Evolutionary conservation across 2,888 invertebrate genomes (phyloP).

Genomic region (Cordilura impudica): DNA sequence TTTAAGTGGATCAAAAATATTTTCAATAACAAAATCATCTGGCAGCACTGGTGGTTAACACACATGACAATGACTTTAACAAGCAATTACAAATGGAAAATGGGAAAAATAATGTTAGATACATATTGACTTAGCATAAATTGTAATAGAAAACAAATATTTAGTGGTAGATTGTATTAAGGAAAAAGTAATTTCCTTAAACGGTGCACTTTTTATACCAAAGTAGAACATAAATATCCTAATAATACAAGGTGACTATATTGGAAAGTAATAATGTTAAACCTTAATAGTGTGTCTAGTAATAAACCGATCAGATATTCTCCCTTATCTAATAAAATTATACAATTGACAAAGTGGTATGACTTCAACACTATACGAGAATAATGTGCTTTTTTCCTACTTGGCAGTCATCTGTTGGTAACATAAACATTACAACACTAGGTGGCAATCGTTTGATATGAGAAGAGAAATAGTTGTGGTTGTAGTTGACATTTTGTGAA

Average conservation of each 20-base stretch:
- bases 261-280: no score
- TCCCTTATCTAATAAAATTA: background rate
- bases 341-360: background rate
- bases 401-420: constrained; percentile 54
- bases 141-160: constrained; percentile 11
- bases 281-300: no score
- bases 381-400: constrained; percentile 3
- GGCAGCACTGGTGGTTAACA: background rate
- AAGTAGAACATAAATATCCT: no score
- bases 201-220: no score
- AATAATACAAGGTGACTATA: no score
- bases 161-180: background rate
- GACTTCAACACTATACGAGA: constrained; percentile 31
- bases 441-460: constrained; percentile 28
- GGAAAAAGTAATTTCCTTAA: background rate
- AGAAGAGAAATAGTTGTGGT: constrained; percentile 44
- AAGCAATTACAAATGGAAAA: constrained; percentile 58
- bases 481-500: constrained; percentile 59
- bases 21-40: background rate
- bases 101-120: constrained; percentile 34
- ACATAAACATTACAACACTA: constrained; percentile 53
- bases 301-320: background rate
- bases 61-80: constrained; percentile 45
- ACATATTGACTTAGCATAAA: constrained; percentile 52
- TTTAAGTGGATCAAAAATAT: no score